Evolutionary conservation across 2,888 invertebrate species (phyloP).

Genomic region (Netelia melanura): DNA sequence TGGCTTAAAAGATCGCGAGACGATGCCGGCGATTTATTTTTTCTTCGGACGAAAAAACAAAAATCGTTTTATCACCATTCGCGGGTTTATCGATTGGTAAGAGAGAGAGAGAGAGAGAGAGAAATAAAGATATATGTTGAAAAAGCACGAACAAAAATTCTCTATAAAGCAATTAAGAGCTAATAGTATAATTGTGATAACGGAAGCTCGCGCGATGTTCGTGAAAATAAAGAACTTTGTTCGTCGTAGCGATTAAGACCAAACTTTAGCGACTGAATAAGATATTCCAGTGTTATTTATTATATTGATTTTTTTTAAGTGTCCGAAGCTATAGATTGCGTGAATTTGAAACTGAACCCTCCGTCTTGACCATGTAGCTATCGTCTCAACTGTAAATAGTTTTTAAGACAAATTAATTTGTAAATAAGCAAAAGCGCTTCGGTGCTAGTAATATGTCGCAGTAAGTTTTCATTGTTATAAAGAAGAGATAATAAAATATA

Average conservation of each 20-base stretch:
- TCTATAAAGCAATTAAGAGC: slow-evolving; percentile 43
- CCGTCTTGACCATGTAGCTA: slow-evolving; percentile 20
- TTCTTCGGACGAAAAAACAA: not conserved
- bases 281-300: slow-evolving; percentile 62
- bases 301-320: slow-evolving; percentile 28
- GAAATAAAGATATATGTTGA: slow-evolving; percentile 28
- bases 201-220: slow-evolving; percentile 41
- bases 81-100: slow-evolving; percentile 19
- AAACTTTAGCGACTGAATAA: slow-evolving; percentile 42
- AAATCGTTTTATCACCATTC: slow-evolving; percentile 33
- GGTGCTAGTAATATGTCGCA: slow-evolving; percentile 34
- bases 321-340: slow-evolving; percentile 38
- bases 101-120: slow-evolving; percentile 15
- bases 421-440: slow-evolving; percentile 50
- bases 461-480: slow-evolving; percentile 37
- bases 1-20: not conserved
- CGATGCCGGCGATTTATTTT: slow-evolving; percentile 1
- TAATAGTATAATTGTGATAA: slow-evolving; percentile 56
- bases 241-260: slow-evolving; percentile 53
- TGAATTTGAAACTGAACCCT: not conserved
- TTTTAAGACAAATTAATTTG: slow-evolving; percentile 59
- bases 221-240: slow-evolving; percentile 25
- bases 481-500: slow-evolving; percentile 11
- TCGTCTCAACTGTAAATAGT: slow-evolving; percentile 63
- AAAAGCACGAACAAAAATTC: slow-evolving; percentile 36